These are phyloP conservation scores for Gobio gobio DNA, from an alignment of 2,113 vertebrate genomes.

Conservation along the genomic window DNA sequence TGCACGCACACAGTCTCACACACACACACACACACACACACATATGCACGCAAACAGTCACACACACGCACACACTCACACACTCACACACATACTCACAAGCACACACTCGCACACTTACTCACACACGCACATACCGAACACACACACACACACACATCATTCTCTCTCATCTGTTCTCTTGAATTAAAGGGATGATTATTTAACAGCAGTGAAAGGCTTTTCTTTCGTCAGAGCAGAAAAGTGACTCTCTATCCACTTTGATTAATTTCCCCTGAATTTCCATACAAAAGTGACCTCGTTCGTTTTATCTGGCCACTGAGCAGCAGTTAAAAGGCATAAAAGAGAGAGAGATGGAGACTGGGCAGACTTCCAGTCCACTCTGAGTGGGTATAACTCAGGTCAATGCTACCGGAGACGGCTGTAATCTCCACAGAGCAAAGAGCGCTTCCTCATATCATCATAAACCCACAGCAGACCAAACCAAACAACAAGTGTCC, in stretches of 20 bases:
- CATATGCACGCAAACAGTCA: too few species aligned
- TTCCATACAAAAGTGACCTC: conserved; percentile 1
- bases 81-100: too few species aligned
- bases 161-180: neutral
- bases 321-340: neutral
- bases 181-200: conserved; percentile 32
- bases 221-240: conserved; percentile 23
- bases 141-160: neutral
- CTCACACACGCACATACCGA: too few species aligned
- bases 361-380: neutral
- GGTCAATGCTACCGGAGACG: neutral
- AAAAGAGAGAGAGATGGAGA: neutral
- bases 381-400: neutral
- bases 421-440: neutral
- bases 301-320: neutral
- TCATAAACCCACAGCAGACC: neutral
- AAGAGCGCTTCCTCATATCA: neutral
- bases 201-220: conserved; percentile 16
- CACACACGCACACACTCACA: too few species aligned
- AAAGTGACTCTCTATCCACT: conserved; percentile 7
- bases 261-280: neutral
- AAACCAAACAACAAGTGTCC: neutral
- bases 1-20: too few species aligned
- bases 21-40: too few species aligned
- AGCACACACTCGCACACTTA: too few species aligned